Evolutionary conservation across 2,888 invertebrate genomes (phyloP), one percentile per base, ranked within the genome.

Genomic region (Gonocerus acuteangulatus): DNA sequence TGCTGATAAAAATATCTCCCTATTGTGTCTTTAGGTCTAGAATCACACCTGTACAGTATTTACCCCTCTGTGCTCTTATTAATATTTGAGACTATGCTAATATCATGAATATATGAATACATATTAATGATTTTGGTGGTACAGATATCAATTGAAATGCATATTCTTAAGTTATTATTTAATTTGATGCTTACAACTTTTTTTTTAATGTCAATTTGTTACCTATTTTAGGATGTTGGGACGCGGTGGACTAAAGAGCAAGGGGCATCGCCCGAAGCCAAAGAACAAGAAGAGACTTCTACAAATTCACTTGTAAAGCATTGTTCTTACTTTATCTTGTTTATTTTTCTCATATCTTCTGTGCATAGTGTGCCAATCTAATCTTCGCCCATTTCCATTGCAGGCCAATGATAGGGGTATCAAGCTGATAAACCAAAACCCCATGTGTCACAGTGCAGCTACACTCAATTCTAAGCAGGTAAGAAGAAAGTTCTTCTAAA

Each of bases 211-310:
- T 21, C 11, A 39, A 18, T 49, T 39, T 32, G 7, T 16, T 51
- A 34, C n/a, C 15, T 15, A 9, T 2, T n/a, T 9, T 19, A 61
- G 52, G 61, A 52, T 52, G 54, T 61, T 58, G 54, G 68, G 18
- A 61, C 64, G 44, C 65, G 66, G 49, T 67, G 66, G 68, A 67
- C 66, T 42, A 67, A 67, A 60, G 68, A 69, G 54, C 68, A 69
- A 51, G 67, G 67, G n/a, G 65, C 65, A 13, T 66, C 67, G 27
- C 65, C 68, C 2, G 70, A 70, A 62, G 66, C 69, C 48, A 70
- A 70, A 61, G 70, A 70, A 64, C 68, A 69, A 51, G 70, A 70
- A 62, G 70, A 70, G 62, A 66, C 57, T 16, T 52, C 42, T 4
- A 34, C 47, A 3, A 49, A 54, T 11, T 15, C 61, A 36, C 54